These are phyloP conservation scores for Phoebastria nigripes DNA, from an alignment of 2,797 vertebrate species.

Conservation along the genomic window DNA sequence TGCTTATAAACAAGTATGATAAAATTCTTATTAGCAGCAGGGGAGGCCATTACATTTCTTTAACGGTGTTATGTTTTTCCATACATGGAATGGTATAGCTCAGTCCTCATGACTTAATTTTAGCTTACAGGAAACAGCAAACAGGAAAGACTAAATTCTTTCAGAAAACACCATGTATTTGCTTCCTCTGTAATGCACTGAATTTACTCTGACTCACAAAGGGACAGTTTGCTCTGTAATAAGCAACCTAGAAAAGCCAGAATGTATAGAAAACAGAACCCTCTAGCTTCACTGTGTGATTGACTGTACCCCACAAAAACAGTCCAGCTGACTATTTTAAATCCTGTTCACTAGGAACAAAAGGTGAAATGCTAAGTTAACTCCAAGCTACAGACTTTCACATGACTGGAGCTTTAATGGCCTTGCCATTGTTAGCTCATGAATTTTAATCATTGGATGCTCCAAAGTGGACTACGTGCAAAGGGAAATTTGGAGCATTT, in stretches of 20 bases:
- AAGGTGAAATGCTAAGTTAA: not conserved
- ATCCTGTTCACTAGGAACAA: not conserved
- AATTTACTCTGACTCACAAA: not conserved
- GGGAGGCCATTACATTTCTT: not conserved
- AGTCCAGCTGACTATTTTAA: not conserved
- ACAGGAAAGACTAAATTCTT: slow-evolving; percentile 39
- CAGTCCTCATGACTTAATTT: not conserved
- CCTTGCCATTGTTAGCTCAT: not conserved
- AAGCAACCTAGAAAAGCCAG: not conserved
- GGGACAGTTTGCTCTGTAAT: not conserved
- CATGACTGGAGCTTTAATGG: not conserved
- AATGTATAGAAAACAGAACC: not conserved
- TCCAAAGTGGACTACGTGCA: not conserved
- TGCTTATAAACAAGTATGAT: not conserved
- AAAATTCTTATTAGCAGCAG: not conserved
- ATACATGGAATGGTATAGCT: not conserved
- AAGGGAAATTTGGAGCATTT: not conserved
- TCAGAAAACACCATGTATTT: slow-evolving; percentile 39
- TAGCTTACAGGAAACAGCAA: slow-evolving; percentile 27
- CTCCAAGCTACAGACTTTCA: not conserved
- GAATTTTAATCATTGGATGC: not conserved
- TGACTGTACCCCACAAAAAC: not conserved
- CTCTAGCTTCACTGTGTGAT: not conserved
- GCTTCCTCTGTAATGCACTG: not conserved
- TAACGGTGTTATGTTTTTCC: not conserved